Conservation (phyloP, 2,888 invertebrate genomes). For the Pyrrhia umbra region DNA sequence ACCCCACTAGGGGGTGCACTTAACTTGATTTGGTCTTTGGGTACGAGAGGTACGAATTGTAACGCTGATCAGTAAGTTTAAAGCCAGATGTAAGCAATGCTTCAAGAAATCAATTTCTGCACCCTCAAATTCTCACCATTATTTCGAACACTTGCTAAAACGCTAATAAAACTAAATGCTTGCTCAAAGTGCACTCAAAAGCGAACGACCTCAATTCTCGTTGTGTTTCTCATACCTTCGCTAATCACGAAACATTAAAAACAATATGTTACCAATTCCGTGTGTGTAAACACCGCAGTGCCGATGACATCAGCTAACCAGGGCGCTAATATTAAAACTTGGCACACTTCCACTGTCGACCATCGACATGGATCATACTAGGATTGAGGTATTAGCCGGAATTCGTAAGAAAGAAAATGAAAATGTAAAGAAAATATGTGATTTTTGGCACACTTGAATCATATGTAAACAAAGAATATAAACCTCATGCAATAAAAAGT, state of each 20-base stretch:
- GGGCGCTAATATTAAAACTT: conserved; percentile 87
- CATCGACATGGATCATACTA: conserved; percentile 74
- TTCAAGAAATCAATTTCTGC: background rate
- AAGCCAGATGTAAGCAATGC: too few species aligned
- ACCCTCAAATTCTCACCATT: background rate
- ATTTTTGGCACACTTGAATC: background rate
- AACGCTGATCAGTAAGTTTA: too few species aligned
- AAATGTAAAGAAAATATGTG: conserved; percentile 42
- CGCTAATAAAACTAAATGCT: conserved; percentile 8
- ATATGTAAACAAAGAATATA: conserved; percentile 4
- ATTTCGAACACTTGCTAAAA: conserved; percentile 2
- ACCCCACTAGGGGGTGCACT: too few species aligned
- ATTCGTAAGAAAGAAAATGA: conserved; percentile 35
- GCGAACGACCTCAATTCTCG: conserved; percentile 23
- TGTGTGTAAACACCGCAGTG: conserved; percentile 77
- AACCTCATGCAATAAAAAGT: conserved; percentile 4
- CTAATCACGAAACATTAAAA: conserved; percentile 50
- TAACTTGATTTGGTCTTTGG: background rate
- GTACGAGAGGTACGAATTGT: background rate
- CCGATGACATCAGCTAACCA: conserved; percentile 82
- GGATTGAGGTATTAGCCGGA: conserved; percentile 49
- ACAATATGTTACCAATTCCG: conserved; percentile 65
- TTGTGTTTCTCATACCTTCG: conserved; percentile 19
- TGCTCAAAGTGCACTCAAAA: conserved; percentile 8
- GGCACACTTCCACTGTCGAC: conserved; percentile 77